Percentiles rank a stretch among this genome's conserved stretches.
Evolutionary conservation across 2,113 vertebrate genomes (phyloP).

Genomic region (Vimba vimba): DNA sequence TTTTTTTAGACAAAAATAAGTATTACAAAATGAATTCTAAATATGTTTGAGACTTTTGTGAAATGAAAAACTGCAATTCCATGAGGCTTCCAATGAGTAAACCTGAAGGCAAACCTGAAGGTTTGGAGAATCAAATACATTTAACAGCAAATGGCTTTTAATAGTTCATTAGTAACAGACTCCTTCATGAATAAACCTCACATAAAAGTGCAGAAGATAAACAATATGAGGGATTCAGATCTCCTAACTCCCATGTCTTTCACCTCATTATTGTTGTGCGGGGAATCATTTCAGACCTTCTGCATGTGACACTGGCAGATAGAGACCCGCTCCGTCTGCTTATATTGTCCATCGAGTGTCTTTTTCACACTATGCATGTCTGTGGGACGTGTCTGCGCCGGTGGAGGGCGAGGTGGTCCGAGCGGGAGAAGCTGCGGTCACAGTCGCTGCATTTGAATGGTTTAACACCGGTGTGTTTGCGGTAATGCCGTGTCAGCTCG

Average conservation of each 20-base stretch:
- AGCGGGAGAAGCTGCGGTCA: constrained; percentile 89
- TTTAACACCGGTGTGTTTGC: constrained; percentile 80
- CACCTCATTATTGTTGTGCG: constrained; percentile 3
- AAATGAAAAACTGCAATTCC: not conserved
- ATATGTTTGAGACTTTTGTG: not conserved
- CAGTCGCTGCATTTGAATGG: constrained; percentile 90
- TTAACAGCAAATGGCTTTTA: constrained; percentile 28
- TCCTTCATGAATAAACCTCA: constrained; percentile 10
- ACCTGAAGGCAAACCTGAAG: constrained; percentile 15
- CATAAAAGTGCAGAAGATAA: constrained; percentile 22
- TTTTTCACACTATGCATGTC: constrained; percentile 57
- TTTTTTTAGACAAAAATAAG: constrained; percentile 10
- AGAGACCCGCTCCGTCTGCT: constrained; percentile 37
- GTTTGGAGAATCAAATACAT: not conserved
- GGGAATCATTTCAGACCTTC: constrained; percentile 39
- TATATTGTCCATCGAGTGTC: constrained; percentile 4
- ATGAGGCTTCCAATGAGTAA: not conserved
- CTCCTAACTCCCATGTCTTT: not conserved
- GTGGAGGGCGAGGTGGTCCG: constrained; percentile 87
- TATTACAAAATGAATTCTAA: not conserved
- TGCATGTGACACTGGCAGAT: constrained; percentile 6
- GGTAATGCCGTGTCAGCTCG: constrained; percentile 64
- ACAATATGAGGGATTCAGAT: not conserved
- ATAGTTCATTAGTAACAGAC: constrained; percentile 5
- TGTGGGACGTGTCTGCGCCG: constrained; percentile 82